Evolutionary conservation across 1,140 invertebrate species (phyloP), one percentile per base, ranked within the genome.

Genomic region (Papilio dardanus): DNA sequence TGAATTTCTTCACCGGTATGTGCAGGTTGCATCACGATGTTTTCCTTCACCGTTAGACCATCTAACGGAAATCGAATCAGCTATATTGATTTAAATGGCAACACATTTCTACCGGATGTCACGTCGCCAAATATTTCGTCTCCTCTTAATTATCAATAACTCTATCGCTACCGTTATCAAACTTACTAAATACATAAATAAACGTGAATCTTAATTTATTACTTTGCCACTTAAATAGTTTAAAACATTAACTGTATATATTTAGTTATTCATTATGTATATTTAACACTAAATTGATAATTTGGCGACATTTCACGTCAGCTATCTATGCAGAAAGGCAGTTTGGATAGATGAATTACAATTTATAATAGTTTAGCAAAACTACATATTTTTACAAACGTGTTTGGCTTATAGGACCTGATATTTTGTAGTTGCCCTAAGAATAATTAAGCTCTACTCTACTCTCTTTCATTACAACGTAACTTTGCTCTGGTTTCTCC

Each of bases 151-250:
- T 67, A 24, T 68, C 10, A 7, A 67, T 35, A 33, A 68, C 16
- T 68, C 31, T 19, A 24, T 24, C 21, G 35, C 67, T 68, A 68
- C 67, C 67, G 67, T 68, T 68, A 68, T 40, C 67, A 68, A 68
- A 35, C 8, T 14, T 62, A 62, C 24, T 14, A 28, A 62, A 62
- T 62, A 50, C 46, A 19, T 19, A 21, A 50, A 50, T 50, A 50
- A 62, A 62, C 54, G 24, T 12, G 54, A 10, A 62, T 16, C 21
- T 30, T 28, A 30, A 58, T 62, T 62, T 62, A 30, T 54, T 4
- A 24, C 21, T 54, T 62, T 10, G 54, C 54, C 24, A 30, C 4
- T 50, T 19, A 19, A 50, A 50, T 19, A 28, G 8, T 14, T 14
- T 46, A 46, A 24, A 28, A 28, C 54, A 19, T 62, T 28, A 62